Conservation (phyloP, 2,888 invertebrate genomes). For the Metallyticus violacea region DNA sequence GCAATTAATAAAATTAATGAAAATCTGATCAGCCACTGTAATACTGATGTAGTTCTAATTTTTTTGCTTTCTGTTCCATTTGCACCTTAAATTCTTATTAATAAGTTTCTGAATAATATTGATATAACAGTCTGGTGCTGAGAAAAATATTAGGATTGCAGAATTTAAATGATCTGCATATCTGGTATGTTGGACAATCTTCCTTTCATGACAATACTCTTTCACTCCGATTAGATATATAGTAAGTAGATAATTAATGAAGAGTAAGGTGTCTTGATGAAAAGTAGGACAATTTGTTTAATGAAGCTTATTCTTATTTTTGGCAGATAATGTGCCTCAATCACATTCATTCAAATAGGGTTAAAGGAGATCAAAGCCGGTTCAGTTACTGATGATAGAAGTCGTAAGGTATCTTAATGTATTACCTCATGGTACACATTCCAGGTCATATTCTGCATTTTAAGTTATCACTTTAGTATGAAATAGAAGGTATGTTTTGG, state of each 20-base stretch:
- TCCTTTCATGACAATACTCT: background rate
- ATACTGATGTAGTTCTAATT: background rate
- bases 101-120: background rate
- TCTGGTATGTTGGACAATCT: background rate
- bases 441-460: background rate
- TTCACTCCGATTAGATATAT: background rate
- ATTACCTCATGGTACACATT: background rate
- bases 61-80: background rate
- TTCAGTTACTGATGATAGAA: too few species aligned
- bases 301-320: background rate
- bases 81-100: background rate
- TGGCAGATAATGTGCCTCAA: background rate
- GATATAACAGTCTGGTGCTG: background rate
- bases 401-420: background rate
- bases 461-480: background rate
- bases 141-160: background rate
- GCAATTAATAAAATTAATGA: background rate
- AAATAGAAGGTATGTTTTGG: too few species aligned
- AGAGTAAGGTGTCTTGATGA: background rate
- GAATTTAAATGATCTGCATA: background rate
- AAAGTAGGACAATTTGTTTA: background rate
- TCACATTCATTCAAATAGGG: background rate
- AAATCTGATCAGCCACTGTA: background rate
- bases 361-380: too few species aligned
- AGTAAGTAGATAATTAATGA: background rate